phyloP scores from a whole-genome alignment of 2,113 vertebrate genomes.

The Xiphophorus hellerii region DNA sequence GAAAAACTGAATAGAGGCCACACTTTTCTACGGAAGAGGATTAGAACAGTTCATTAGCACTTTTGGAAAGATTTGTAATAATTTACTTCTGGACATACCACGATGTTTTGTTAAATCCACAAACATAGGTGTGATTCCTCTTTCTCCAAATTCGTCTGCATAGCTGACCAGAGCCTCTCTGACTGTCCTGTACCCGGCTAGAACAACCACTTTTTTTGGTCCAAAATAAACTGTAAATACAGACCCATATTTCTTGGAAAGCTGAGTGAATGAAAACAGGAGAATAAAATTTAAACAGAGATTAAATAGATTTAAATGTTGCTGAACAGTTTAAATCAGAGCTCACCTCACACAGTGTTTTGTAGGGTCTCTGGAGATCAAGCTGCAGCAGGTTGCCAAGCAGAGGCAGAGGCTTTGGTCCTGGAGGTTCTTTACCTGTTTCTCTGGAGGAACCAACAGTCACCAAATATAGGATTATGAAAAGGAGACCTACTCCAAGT shows the following conservation, averaged over 20 bases:
- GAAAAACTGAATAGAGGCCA: too few species aligned
- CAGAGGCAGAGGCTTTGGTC: slow-evolving; percentile 69
- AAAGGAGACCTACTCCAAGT: too few species aligned
- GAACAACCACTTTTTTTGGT: slow-evolving; percentile 78
- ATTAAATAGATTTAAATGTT: background rate
- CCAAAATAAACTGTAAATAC: slow-evolving; percentile 85
- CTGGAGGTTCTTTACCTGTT: slow-evolving; percentile 61
- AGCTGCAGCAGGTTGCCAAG: slow-evolving; percentile 76
- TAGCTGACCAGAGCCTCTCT: slow-evolving; percentile 81
- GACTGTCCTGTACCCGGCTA: slow-evolving; percentile 83
- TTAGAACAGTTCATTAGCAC: too few species aligned
- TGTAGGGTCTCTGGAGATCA: slow-evolving; percentile 65
- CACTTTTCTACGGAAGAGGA: too few species aligned
- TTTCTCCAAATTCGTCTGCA: slow-evolving; percentile 83
- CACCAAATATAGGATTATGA: slow-evolving; percentile 36
- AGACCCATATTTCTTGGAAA: slow-evolving; percentile 83
- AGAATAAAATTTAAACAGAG: background rate
- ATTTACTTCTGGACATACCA: slow-evolving; percentile 63
- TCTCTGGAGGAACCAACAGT: slow-evolving; percentile 9
- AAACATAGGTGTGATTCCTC: slow-evolving; percentile 78
- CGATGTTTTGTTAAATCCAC: slow-evolving; percentile 66
- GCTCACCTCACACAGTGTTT: slow-evolving; percentile 57
- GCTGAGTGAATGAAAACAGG: slow-evolving; percentile 58
- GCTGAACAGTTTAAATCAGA: background rate
- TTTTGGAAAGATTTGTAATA: background rate